A percentile compares a stretch with the other conserved stretches of the same genome.
Evolutionary conservation across 2,113 vertebrate genomes (phyloP).

Genomic region (Toxotes chatareus): DNA sequence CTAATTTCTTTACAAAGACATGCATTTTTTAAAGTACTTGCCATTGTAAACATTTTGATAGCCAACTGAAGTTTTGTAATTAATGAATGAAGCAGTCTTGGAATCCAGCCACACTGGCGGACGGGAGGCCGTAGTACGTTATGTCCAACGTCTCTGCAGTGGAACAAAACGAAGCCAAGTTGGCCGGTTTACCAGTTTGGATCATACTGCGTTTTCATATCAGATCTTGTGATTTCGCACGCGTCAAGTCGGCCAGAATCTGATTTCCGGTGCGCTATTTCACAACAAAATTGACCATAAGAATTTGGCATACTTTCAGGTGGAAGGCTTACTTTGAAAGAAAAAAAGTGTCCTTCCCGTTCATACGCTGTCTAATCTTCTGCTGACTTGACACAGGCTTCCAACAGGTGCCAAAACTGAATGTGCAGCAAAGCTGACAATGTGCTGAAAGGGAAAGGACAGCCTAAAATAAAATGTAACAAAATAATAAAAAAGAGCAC

Average conservation of each 20-base stretch:
- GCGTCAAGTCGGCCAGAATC: background rate
- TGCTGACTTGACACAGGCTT: background rate
- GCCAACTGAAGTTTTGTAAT: background rate
- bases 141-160: background rate
- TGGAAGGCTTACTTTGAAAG: constrained; percentile 13
- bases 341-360: background rate
- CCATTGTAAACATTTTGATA: background rate
- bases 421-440: constrained; percentile 16
- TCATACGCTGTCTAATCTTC: background rate
- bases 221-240: background rate
- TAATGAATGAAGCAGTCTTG: constrained; percentile 8
- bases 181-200: constrained; percentile 13
- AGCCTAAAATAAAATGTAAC: background rate
- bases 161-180: constrained; percentile 12
- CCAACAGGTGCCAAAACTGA: constrained; percentile 38
- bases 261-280: background rate
- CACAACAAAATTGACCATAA: background rate
- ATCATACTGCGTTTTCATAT: background rate
- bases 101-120: background rate
- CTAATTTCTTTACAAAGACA: background rate
- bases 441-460: background rate
- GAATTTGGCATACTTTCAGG: too few relatives aligned
- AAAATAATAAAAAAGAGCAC: background rate
- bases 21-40: background rate
- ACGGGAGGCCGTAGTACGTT: background rate